phyloP scores from a whole-genome alignment of 2,888 invertebrate species.

The Amphipyra tragopoginis region DNA sequence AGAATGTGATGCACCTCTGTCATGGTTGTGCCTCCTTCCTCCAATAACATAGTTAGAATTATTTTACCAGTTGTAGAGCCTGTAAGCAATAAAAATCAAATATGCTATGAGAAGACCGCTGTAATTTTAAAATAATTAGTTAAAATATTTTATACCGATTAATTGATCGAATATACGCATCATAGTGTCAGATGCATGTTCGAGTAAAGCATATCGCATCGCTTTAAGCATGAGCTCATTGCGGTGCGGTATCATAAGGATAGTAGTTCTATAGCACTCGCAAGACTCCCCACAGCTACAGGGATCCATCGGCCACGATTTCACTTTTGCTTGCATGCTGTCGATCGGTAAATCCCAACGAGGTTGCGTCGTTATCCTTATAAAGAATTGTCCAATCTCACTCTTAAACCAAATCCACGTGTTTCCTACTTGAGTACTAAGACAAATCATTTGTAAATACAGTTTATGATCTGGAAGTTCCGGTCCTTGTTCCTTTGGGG shows the following conservation, averaged over 20 bases:
- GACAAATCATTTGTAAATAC: constrained; percentile 79
- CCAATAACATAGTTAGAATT: constrained; percentile 77
- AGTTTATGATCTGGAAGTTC: constrained; percentile 76
- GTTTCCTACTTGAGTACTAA: constrained; percentile 77
- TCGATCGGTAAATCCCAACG: constrained; percentile 83
- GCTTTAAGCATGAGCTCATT: constrained; percentile 82
- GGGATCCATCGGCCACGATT: constrained; percentile 79
- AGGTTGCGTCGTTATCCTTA: constrained; percentile 80
- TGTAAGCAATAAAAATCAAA: constrained; percentile 59
- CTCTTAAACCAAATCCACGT: constrained; percentile 84
- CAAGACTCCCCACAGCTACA: constrained; percentile 83
- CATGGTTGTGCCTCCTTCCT: constrained; percentile 80
- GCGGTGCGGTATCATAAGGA: constrained; percentile 79
- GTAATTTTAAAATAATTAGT: not conserved
- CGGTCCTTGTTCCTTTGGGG: constrained; percentile 73
- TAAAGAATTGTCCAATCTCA: constrained; percentile 81
- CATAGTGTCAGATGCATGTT: constrained; percentile 80
- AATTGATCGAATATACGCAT: constrained; percentile 78
- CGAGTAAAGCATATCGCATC: constrained; percentile 78
- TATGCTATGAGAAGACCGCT: not conserved
- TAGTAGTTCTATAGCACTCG: constrained; percentile 81
- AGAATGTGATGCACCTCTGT: constrained; percentile 79
- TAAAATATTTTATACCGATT: constrained; percentile 70
- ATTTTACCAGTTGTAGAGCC: constrained; percentile 79
- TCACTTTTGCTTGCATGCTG: constrained; percentile 74